Evolutionary conservation across 2,113 vertebrate species (phyloP), one percentile per base, ranked within the genome.

Genomic region (Excalfactoria chinensis): DNA sequence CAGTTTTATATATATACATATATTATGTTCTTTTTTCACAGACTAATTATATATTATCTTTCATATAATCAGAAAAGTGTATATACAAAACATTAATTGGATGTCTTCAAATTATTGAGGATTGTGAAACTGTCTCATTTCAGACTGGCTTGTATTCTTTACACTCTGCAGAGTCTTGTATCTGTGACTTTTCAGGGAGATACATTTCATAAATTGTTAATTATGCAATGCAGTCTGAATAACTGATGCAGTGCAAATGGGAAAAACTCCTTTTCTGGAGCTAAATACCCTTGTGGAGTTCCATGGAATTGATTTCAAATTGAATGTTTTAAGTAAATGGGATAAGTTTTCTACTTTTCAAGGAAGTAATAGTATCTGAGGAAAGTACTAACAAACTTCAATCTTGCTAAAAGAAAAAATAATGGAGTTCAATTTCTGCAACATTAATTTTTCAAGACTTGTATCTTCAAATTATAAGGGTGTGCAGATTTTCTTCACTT

Each of bases 141-240:
- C 60, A 80, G 56, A 85, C 87, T 91, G 49, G 49, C 89, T 90
- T 58, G 4, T 81, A 40, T 43, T 74, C 25, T 95, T 97, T 89
- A 79, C 64, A 62, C 49, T 76, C 59, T 95, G 75, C 32, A 81
- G 89, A 96, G 48, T 94, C 72, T 93, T 35, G 37, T 86, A 90
- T 92, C 67, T 96, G 73, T 76, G 96, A 91, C n/a, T 77, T 86
- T 88, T 93, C 70, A 15, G 49, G 43, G 48, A 97, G 72, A 84
- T 93, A 53, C 56, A 93, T 97, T 97, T 98, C 94, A 96, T 1
- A 53, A 94, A 68, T 88, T 95, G 87, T 97, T 97, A 97, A 96
- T 95, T 97, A 93, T 93, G 64, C 58, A 93, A 83, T 83, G 86
- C 49, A 80, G 4, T 95, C 93, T 96, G 88, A 93, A 93, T 95